Percentiles rank a stretch among this genome's conserved stretches.
These are phyloP conservation scores for Xylocampa areola DNA, from an alignment of 2,888 invertebrate genomes.

Conservation along the genomic window DNA sequence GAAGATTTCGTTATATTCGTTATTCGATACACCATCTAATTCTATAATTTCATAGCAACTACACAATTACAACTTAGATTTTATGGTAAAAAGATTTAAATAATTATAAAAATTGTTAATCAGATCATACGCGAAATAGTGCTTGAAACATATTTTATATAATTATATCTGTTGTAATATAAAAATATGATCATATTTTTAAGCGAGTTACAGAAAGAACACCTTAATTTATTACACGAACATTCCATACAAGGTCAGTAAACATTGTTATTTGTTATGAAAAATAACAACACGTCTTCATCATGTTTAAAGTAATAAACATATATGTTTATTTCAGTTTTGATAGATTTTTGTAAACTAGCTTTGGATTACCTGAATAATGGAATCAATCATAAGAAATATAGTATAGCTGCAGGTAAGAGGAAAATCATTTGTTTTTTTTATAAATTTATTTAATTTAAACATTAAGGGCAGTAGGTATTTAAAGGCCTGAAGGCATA, in stretches of 20 bases:
- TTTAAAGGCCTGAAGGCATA: no score
- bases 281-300: background rate
- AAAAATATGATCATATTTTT: conserved; percentile 84
- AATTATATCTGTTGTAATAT: background rate
- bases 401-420: conserved; percentile 91
- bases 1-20: no score
- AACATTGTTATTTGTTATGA: background rate
- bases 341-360: conserved; percentile 93
- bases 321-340: conserved; percentile 81
- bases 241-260: conserved; percentile 79
- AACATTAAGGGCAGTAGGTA: no score
- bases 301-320: background rate
- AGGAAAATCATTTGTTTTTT: no score
- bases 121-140: no score
- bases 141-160: no score
- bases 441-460: background rate
- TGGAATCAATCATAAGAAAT: conserved; percentile 91
- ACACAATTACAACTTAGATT: no score
- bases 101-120: no score
- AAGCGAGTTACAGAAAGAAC: conserved; percentile 85
- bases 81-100: no score
- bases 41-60: no score
- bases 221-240: conserved; percentile 75
- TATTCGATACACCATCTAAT: no score
- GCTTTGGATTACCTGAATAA: conserved; percentile 91